phyloP scores from a whole-genome alignment of 2,113 vertebrate genomes.

The Morone chrysops region DNA sequence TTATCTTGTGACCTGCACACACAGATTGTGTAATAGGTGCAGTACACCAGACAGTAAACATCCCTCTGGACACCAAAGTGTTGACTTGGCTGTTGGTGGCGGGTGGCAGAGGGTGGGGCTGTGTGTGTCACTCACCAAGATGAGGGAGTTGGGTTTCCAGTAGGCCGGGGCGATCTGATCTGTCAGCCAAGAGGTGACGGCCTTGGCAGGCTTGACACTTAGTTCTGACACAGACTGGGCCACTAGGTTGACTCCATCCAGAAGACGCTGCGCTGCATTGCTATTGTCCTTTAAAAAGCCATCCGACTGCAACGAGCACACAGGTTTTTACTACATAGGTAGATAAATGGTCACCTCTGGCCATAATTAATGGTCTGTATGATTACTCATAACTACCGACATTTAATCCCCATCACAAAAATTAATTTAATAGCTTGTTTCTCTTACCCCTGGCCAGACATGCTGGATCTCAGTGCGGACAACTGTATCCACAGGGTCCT shows the following conservation, averaged over 20 bases:
- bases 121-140: conserved; percentile 88
- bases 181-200: conserved; percentile 97
- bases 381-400: not conserved
- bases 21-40: conserved; percentile 63
- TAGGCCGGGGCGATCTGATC: conserved; percentile 98
- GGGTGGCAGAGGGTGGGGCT: conserved; percentile 91
- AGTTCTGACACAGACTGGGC: conserved; percentile 98
- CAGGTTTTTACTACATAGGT: not conserved
- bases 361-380: not conserved
- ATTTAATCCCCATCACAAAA: not conserved
- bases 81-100: conserved; percentile 76
- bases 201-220: conserved; percentile 96
- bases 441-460: conserved; percentile 95
- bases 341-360: not conserved
- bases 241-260: conserved; percentile 98
- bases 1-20: conserved; percentile 61
- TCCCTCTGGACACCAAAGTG: conserved; percentile 69
- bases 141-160: conserved; percentile 99
- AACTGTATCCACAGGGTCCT: conserved; percentile 97
- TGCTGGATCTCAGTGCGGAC: conserved; percentile 99
- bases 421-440: not conserved
- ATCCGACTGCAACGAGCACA: conserved; percentile 85
- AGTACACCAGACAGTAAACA: conserved; percentile 65
- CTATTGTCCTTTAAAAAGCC: conserved; percentile 98
- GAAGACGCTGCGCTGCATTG: conserved; percentile 96